phyloP scores from a whole-genome alignment of 2,888 invertebrate species.

The Liodrosophila aerea region DNA sequence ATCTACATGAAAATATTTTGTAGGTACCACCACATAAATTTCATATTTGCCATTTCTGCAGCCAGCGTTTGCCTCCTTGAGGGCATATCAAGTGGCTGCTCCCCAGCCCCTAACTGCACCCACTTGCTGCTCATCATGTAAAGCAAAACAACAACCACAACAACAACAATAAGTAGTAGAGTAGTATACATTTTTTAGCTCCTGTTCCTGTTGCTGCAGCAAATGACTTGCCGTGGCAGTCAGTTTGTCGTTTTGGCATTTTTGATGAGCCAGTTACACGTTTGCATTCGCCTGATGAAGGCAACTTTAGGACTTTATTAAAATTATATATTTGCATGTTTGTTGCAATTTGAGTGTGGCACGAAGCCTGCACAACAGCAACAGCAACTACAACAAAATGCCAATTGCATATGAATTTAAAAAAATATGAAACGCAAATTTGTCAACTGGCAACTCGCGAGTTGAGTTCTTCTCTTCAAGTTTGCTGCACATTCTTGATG shows the following conservation, averaged over 20 bases:
- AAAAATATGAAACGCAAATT: slow-evolving; percentile 69
- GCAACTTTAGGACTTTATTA: slow-evolving; percentile 59
- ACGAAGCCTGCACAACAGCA: slow-evolving; percentile 46
- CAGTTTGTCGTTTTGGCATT: slow-evolving; percentile 59
- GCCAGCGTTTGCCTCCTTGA: slow-evolving; percentile 24
- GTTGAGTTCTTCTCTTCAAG: background rate
- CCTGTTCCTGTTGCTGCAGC: slow-evolving; percentile 38
- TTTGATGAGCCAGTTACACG: slow-evolving; percentile 67
- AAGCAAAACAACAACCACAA: slow-evolving; percentile 42
- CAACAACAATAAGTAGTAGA: slow-evolving; percentile 22
- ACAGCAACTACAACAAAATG: slow-evolving; percentile 31
- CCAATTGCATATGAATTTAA: slow-evolving; percentile 71
- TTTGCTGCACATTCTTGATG: too few relatives aligned
- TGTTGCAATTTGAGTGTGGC: slow-evolving; percentile 68
- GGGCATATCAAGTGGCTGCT: slow-evolving; percentile 37
- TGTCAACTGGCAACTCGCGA: slow-evolving; percentile 47
- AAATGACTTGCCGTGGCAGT: slow-evolving; percentile 62
- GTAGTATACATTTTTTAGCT: slow-evolving; percentile 26
- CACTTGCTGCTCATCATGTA: background rate
- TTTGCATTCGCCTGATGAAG: slow-evolving; percentile 15
- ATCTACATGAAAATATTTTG: slow-evolving; percentile 69
- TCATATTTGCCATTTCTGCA: slow-evolving; percentile 56
- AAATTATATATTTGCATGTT: slow-evolving; percentile 77
- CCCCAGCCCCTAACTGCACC: background rate
- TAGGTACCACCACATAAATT: slow-evolving; percentile 60